Evolutionary conservation across 2,888 invertebrate species (phyloP), one percentile per base, ranked within the genome.

Genomic region (Ectemnius cavifrons): DNA sequence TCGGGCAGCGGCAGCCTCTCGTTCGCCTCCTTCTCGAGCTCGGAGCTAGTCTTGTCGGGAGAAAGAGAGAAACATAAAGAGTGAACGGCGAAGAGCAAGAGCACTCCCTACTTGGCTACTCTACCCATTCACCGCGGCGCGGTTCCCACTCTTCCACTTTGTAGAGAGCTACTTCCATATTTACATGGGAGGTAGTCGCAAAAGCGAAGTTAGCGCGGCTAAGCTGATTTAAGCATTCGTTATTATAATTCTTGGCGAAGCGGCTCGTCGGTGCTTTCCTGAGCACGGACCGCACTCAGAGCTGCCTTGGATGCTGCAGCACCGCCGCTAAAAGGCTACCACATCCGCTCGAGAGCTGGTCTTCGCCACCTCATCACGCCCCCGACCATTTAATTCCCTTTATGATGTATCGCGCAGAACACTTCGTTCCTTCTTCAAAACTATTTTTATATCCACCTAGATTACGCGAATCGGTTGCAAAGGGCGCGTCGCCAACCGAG

Each of bases 191-290:
- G 85, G 85, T 85, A 85, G 86, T 87, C 86, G 87, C 88, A 84
- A 88, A 86, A 89, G 88, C 86, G 81, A 89, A 89, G 89, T 90
- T 89, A 83, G 87, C 80, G 85, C 81, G 85, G 87, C 87, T 89
- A 89, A 90, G 89, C 90, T 89, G 90, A 90, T 89, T 90, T 89
- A 85, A 88, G 88, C 89, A 89, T 89, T 89, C 89, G 89, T 89
- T 90, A 89, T 90, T 90, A 90, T 89, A 89, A 90, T 89, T 89
- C 89, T 88, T 86, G 86, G 87, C 69, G 80, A 85, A 88, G 86
- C 68, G 72, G 59, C 37, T 37, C 37, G 37, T 11, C 66, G 69
- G 74, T 75, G 83, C 81, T 84, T 82, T 79, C 84, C 79, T 78
- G 70, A 11, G 5, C 81, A 78, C 73, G 76, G 81, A 81, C 75